These are phyloP conservation scores for Drosophila atroscutellata DNA, from an alignment of 2,888 invertebrate species.

Conservation along the genomic window DNA sequence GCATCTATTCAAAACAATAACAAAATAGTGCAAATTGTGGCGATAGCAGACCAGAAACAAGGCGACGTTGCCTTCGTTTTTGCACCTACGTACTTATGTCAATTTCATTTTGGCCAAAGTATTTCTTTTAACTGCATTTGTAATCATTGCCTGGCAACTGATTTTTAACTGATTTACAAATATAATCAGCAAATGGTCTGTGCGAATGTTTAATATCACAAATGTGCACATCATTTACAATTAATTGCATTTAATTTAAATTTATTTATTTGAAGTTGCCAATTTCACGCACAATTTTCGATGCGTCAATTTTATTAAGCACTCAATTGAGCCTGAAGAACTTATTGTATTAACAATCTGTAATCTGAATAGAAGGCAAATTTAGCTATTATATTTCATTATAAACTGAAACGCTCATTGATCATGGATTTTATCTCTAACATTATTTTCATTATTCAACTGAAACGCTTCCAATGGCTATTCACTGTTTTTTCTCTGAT, in stretches of 20 bases:
- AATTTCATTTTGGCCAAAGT: conserved; percentile 5
- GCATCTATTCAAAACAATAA: conserved; percentile 8
- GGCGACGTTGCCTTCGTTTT: conserved; percentile 5
- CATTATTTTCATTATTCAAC: background rate
- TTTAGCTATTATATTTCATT: background rate
- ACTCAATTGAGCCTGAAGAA: conserved; percentile 18
- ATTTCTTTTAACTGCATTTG: conserved; percentile 11
- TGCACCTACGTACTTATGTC: conserved; percentile 18
- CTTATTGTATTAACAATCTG: conserved; percentile 24
- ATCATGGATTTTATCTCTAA: background rate
- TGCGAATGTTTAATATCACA: background rate
- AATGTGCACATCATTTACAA: conserved; percentile 49
- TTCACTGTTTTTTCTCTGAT: background rate
- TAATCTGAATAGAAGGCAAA: background rate
- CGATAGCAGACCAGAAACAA: conserved; percentile 26
- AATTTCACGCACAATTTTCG: conserved; percentile 49
- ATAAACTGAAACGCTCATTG: background rate
- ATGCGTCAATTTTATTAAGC: conserved; percentile 18
- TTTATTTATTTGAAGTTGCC: conserved; percentile 48
- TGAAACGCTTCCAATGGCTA: background rate
- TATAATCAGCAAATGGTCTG: background rate
- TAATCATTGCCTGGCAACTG: conserved; percentile 6
- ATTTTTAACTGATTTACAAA: background rate
- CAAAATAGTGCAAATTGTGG: conserved; percentile 27
- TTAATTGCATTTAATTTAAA: conserved; percentile 55